A percentile compares a stretch with the other conserved stretches of the same genome.
Conservation (phyloP, 64 coral and sea anemone species). For the Actinia equina region DNA sequence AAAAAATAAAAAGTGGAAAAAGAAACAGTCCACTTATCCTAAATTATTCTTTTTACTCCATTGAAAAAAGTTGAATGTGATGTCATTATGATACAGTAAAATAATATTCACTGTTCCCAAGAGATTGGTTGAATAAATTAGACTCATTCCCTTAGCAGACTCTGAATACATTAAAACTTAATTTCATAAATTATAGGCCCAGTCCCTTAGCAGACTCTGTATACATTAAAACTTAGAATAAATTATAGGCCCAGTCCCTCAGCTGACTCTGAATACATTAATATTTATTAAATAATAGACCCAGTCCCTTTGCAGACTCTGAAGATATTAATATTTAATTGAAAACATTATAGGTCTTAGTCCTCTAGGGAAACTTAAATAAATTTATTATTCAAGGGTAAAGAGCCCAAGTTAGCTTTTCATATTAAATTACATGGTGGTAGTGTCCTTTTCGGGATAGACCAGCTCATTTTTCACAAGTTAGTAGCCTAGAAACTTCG, state of each 20-base stretch:
- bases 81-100: too few relatives aligned
- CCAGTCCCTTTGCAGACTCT: background rate
- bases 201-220: background rate
- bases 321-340: background rate
- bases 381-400: background rate
- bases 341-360: background rate
- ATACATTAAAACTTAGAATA: background rate
- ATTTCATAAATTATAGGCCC: background rate
- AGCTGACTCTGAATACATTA: background rate
- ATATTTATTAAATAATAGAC: background rate
- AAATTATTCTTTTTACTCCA: too few relatives aligned
- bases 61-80: too few relatives aligned
- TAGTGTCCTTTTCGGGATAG: constrained; percentile 2
- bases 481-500: constrained; percentile 8
- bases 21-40: too few relatives aligned
- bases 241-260: background rate
- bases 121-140: background rate
- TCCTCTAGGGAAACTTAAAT: background rate
- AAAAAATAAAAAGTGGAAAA: too few relatives aligned
- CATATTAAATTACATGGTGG: constrained; percentile 10
- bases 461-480: background rate
- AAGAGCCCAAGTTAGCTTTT: background rate
- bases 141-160: background rate
- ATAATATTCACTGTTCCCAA: too few relatives aligned
- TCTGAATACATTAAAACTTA: background rate